Base-by-base conservation (phyloP, 2,797 vertebrate species). In the Enteromius anoplus region DNA sequence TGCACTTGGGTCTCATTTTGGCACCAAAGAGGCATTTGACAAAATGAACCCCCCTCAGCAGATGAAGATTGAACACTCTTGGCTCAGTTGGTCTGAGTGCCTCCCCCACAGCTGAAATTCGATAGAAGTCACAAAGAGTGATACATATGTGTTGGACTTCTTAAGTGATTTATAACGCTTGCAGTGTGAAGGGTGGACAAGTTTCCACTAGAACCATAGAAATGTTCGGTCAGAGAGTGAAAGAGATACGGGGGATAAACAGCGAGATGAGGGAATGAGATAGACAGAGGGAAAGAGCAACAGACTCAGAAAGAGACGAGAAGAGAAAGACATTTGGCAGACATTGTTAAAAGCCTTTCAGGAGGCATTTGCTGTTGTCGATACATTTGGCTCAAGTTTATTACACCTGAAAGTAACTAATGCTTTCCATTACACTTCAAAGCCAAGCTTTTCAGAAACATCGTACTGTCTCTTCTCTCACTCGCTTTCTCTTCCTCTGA, bases 401-500 rank as follows among this genome's bases (percentile, higher is more conserved):
- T 84, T 88, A 85, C 75, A 82, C 81, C 83, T 85, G 84, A 86
- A 86, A 70, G 83, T 83, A 86, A 85, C 80, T 85, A 86, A 86
- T 84, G 81, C 84, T 84, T 75, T 85, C 85, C 83, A 85, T 88
- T 88, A 86, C 76, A 85, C 85, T 88, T 87, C 78, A 88, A 81
- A 85, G 87, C 78, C 14, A 84, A 70, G 78, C 78, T 83, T 85
- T 73, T 68, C 78, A 80, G 37, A 75, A 32, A 68, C 66, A 78
- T 83, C 71, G 72, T 53, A 71, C 76, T 19, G 45, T 66, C 19
- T 71, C 66, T 65, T 14, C 62, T 75, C 72, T 55, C 72, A 42
- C 62, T 80, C 49, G 11, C 79, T 51, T 32, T 78, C 81, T 78
- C 37, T 37, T 68, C 69, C 69, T 77, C 51, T 55, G 23, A 82